Base-by-base conservation (phyloP, 2,888 invertebrate genomes). In the Hemaris fuciformis region DNA sequence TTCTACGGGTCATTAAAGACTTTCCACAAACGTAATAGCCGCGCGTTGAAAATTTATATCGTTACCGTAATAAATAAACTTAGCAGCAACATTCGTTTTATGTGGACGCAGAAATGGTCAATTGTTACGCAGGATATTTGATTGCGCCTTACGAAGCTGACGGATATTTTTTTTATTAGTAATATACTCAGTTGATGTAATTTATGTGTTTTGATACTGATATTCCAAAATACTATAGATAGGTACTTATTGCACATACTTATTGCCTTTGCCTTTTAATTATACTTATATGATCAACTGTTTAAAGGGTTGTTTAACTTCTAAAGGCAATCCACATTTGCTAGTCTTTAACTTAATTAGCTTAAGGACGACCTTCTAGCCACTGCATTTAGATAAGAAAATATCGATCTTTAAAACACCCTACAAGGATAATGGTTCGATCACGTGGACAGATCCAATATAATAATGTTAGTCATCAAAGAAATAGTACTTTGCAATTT, bases 1-100 rank as follows among this genome's bases (percentile, higher is more conserved):
- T 87, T 88, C 82, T 76, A 80, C 79, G 84, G 81, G 82, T 83
- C 87, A 87, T 87, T 88, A 87, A 84, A 79, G 83, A 83, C 76
- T 82, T 80, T 76, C 81, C 81, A 79, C 83, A 83, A 81, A 79
- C 83, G 80, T 77, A 83, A 85, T 86, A 79, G 77, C 79, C 71
- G 75, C 74, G 75, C 77, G 77, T 77, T 81, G 68, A 76, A 74
- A 83, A 79, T 85, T 79, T 85, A 81, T 83, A 74, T 72, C 70
- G 66, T 69, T 53, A 67, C 66, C 69, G 65, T 67, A 69, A 69
- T 75, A 70, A 72, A 67, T 68, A 64, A 61, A 67, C 64, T 73
- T 67, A 68, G 66, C 64, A 68, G 66, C 64, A 45, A 60, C 53
- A 67, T 64, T 63, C 59, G 70, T 68, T 72, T 67, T 61, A 57